Evolutionary conservation across 2,888 invertebrate genomes (phyloP), one percentile per base, ranked within the genome.

Genomic region (Sphaeridia pumilis): DNA sequence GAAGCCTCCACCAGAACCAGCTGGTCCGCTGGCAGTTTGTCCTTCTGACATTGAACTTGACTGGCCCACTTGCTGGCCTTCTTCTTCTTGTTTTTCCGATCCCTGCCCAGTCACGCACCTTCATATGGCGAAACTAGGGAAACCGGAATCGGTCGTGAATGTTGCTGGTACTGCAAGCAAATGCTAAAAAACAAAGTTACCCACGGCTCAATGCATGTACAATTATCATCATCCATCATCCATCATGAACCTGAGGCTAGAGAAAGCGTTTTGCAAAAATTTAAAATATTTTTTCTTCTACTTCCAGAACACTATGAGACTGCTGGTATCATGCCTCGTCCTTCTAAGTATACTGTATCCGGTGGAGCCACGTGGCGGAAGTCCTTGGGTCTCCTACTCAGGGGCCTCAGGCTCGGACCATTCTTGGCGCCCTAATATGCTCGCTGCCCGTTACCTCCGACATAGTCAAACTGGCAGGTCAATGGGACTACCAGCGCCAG

Each of bases 351-450:
- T 17, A 17, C 20, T 7, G 38, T 17, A 38, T 17, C 7, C 17
- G 5, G 38, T 38, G 17, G 5, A 38, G 5, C 20, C 38, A 5
- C 17, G 38, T 14, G 17, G 17, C 5, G 17, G 17, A 38, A 38
- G 17, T 17, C 38, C 38, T 5, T 38, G 38, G 38, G 17, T 38
- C 4, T 38, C 38, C 5, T 38, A n/a, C n/a, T n/a, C n/a, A n/a
- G n/a, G 50, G 14, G 2, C 41, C 41, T 2, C 28, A 55, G 41
- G 45, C 49, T 27, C 46, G 1, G 52, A 53, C 12, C 21, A 45
- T 14, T 22, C 54, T 14, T 58, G 58, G 58, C 50, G 42, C 10
- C 58, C 58, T 20, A 58, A 58, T 35, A 56, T 58, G 58, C 56
- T 55, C 1, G 14, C 49, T 3, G 35, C 49, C 12, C 36, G 58